Evolutionary conservation across 1,140 invertebrate genomes (phyloP), one percentile per base, ranked within the genome.

Genomic region (Ephestia elutella): DNA sequence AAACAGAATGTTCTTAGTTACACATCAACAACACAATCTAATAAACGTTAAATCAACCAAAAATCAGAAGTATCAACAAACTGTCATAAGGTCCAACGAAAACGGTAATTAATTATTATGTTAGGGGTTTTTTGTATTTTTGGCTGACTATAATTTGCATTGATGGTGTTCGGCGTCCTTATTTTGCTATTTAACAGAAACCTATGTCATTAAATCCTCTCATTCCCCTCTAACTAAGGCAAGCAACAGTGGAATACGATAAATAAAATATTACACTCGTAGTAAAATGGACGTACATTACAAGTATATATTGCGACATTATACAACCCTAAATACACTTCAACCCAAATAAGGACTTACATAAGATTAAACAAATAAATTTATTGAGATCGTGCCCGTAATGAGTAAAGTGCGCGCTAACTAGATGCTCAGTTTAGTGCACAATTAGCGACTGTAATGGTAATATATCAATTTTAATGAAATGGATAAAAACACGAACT

Each of bases 331-430:
- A 60, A 55, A 49, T 54, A 60, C 50, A 50, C 50, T 25, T 54
- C 19, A 57, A 49, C 35, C 38, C 50, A 60, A 54, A 57, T n/a
- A 53, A 62, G 53, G 49, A 59, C 59, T 60, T 67, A 63, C 25
- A 63, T 62, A 62, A 25, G 20, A 53, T 62, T 56, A 71, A 65
- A 78, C 70, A 74, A 68, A 75, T 69, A 74, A 70, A 73, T 72
- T 58, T 75, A 81, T 71, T 86, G 81, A 86, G 81, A 84, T 86
- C 83, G 75, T 82, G 80, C 78, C 70, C 74, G 71, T 73, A 69
- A 70, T 78, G 73, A 81, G 68, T 78, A 73, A 66, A 59, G 70
- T 78, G 75, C 68, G 75, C 67, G 59, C 62, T 73, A 66, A 56
- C 48, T 49, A 28, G 50, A 55, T 59, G 55, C 3, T 15, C 15